A percentile compares a stretch with the other conserved stretches of the same genome.
Evolutionary conservation across 2,113 vertebrate species (phyloP).

Genomic region (Phalacrocorax aristotelis): DNA sequence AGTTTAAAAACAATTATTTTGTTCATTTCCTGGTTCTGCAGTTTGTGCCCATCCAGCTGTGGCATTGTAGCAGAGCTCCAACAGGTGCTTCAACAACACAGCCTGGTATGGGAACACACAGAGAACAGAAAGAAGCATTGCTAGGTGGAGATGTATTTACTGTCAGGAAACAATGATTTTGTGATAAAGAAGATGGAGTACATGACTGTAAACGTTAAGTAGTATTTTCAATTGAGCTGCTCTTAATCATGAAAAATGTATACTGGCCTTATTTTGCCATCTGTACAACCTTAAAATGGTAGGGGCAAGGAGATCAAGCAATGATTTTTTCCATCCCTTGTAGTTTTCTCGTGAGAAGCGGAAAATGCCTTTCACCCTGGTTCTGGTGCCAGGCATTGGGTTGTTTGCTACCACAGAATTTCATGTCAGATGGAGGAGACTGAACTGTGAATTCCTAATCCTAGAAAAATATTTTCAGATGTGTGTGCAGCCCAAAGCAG

Average conservation of each 20-base stretch:
- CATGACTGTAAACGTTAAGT: not conserved
- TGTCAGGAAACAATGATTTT: constrained; percentile 4
- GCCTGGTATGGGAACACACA: not conserved
- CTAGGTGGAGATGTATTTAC: not conserved
- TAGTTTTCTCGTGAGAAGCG: not conserved
- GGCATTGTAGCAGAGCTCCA: not conserved
- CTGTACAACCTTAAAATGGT: not conserved
- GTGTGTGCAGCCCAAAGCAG: not conserved
- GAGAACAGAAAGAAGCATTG: not conserved
- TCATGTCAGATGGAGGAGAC: not conserved
- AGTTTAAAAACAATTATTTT: not conserved
- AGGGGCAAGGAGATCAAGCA: not conserved
- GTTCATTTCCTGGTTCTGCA: constrained; percentile 17
- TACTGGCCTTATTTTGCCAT: not conserved
- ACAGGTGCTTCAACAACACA: not conserved
- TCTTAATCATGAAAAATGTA: constrained; percentile 54
- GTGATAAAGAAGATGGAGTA: constrained; percentile 49
- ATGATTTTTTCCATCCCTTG: not conserved
- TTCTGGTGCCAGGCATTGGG: not conserved
- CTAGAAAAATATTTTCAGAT: not conserved
- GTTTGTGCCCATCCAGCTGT: not conserved
- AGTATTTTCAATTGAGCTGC: constrained; percentile 42
- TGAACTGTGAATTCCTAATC: constrained; percentile 18
- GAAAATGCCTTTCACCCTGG: not conserved
- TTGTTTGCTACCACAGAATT: not conserved